Conservation (phyloP, 2,888 invertebrate genomes). For the Dysmachus trigonus region DNA sequence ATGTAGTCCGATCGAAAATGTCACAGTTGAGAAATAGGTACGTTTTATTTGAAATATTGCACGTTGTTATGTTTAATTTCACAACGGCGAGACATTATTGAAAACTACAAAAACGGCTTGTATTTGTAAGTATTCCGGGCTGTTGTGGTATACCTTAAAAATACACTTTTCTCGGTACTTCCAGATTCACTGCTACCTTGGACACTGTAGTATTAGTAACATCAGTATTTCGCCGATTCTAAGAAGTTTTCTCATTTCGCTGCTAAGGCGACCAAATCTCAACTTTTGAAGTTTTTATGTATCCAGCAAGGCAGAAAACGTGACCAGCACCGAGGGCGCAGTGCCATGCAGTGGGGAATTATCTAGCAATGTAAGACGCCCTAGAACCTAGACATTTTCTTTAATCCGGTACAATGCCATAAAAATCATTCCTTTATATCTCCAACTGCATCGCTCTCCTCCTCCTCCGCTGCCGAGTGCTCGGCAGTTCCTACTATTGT, state of each 20-base stretch:
- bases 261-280: background rate
- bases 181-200: background rate
- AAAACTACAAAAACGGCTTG: too few relatives aligned
- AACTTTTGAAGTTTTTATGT: constrained; percentile 11
- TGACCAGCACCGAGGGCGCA: background rate
- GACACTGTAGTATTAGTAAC: background rate
- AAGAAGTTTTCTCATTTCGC: background rate
- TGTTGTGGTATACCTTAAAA: too few relatives aligned
- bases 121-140: too few relatives aligned
- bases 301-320: background rate
- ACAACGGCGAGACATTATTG: too few relatives aligned
- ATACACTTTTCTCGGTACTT: background rate
- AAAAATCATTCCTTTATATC: constrained; percentile 13
- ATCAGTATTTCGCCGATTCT: background rate
- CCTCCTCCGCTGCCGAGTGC: background rate
- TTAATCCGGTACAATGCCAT: constrained; percentile 6
- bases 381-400: constrained; percentile 5
- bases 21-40: too few relatives aligned
- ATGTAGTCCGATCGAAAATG: too few relatives aligned
- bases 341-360: background rate
- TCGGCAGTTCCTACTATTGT: background rate
- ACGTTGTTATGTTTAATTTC: too few relatives aligned
- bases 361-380: background rate
- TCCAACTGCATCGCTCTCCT: background rate
- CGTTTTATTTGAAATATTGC: too few relatives aligned